phyloP scores from a whole-genome alignment of 2,888 invertebrate species.

The Anthophora plumipes region DNA sequence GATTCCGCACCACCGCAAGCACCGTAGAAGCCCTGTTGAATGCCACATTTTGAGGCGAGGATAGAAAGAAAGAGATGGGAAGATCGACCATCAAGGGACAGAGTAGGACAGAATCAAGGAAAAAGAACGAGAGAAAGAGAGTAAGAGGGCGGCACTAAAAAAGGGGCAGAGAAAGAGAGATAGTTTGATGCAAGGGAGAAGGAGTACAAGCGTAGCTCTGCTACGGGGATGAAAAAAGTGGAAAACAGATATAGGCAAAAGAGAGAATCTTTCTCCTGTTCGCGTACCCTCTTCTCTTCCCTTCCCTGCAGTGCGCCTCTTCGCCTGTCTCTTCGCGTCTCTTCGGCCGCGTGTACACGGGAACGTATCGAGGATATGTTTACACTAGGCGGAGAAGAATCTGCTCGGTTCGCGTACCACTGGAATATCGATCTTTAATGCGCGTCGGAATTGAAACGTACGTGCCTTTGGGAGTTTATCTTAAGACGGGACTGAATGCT shows the following conservation, averaged over 20 bases:
- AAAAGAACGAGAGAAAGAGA: slow-evolving; percentile 61
- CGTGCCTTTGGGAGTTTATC: slow-evolving; percentile 46
- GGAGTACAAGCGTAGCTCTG: slow-evolving; percentile 56
- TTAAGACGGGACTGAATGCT: slow-evolving; percentile 7
- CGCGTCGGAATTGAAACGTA: slow-evolving; percentile 62
- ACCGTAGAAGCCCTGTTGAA: slow-evolving; percentile 83
- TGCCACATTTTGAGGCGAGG: slow-evolving; percentile 81
- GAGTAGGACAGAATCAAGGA: slow-evolving; percentile 12
- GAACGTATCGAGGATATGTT: slow-evolving; percentile 68
- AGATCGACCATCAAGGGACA: slow-evolving; percentile 11
- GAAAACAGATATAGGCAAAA: slow-evolving; percentile 77
- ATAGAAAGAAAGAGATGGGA: slow-evolving; percentile 67
- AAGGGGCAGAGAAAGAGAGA: slow-evolving; percentile 38
- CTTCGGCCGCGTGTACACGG: slow-evolving; percentile 38
- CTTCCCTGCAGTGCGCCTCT: not conserved
- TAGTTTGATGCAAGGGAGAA: slow-evolving; percentile 36
- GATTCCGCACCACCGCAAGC: slow-evolving; percentile 79
- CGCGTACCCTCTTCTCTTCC: not conserved
- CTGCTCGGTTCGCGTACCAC: slow-evolving; percentile 44
- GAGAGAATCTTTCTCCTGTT: slow-evolving; percentile 68
- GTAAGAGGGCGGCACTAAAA: slow-evolving; percentile 54
- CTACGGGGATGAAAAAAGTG: slow-evolving; percentile 69
- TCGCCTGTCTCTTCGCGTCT: slow-evolving; percentile 45
- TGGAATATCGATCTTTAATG: slow-evolving; percentile 67
- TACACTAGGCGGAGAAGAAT: slow-evolving; percentile 60